Base-by-base conservation (phyloP, 2,888 invertebrate species). In the Dorcus hopei region DNA sequence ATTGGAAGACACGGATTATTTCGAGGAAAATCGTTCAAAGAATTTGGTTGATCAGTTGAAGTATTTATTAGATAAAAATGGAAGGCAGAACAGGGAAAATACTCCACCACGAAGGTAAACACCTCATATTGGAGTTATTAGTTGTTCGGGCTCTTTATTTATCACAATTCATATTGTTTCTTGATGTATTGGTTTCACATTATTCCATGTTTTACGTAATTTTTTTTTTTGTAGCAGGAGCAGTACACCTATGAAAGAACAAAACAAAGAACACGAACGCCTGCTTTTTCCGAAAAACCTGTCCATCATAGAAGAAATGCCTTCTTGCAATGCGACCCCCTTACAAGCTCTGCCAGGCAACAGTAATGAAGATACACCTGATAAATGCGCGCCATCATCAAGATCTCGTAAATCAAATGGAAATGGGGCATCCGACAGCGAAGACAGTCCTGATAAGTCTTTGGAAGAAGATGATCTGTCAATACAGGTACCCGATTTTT, bases 1-100 rank as follows among this genome's bases (percentile, higher is more conserved):
- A 49, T 61, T 79, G 50, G 77, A 78, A 64, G 70, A 69, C 40
- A 73, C 75, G 3, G 64, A 71, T 59, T 78, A 73, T 65, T 76
- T 67, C 54, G 66, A 68, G 4, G 65, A 69, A 51, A 68, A 58
- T 54, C 62, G 64, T 47, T 59, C 65, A 23, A 68, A 68, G 51
- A 63, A 69, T 45, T 56, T 77, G 43, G 60, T 65, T 11, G 65
- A 74, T 9, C 75, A 77, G 58, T 59, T 77, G 8, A 49, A 69
- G 5, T 75, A 75, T 69, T 70, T 77, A 54, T 63, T 74, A 43
- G 72, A 72, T 54, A 67, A 64, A 56, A 58, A 54, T 33, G 3
- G 7, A 16, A 42, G 51, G 9, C 9, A 39, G 8, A 47, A 52
- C 4, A 49, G 52, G 9, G 52, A 47, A 9, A 49, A 26, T 39